These are phyloP conservation scores for Orbicella faveolata DNA, from an alignment of 64 coral and sea anemone species.

Conservation along the genomic window DNA sequence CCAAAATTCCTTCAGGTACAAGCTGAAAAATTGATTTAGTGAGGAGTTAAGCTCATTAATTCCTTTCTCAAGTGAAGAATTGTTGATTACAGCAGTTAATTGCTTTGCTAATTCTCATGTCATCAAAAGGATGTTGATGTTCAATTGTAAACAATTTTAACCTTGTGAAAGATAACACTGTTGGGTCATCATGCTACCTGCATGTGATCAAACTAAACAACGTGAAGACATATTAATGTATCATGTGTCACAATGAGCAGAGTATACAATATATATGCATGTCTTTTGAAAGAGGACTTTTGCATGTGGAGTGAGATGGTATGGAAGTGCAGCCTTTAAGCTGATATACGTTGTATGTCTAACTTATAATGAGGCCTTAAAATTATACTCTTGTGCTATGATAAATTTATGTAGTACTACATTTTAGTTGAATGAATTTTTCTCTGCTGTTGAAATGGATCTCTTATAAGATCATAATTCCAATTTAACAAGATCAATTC, in stretches of 20 bases:
- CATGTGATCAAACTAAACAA: neutral
- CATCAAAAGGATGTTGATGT: neutral
- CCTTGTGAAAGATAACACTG: neutral
- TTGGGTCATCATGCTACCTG: neutral
- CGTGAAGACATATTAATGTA: neutral
- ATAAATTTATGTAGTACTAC: no score
- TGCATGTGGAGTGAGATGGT: neutral
- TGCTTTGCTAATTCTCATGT: neutral
- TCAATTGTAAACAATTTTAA: neutral
- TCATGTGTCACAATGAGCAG: neutral
- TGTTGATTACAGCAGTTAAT: neutral
- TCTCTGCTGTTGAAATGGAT: neutral
- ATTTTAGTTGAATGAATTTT: neutral
- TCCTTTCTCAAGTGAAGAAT: neutral
- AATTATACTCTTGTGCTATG: no score
- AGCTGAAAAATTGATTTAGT: no score
- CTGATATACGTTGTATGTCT: neutral
- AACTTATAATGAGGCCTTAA: no score
- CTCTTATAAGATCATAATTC: neutral
- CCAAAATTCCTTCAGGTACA: no score
- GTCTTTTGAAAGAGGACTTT: neutral
- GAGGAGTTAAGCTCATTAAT: no score
- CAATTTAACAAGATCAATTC: slow-evolving; percentile 1
- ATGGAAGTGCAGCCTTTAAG: neutral
- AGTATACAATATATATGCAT: neutral